Evolutionary conservation across 1,140 invertebrate genomes (phyloP).

Genomic region (Chelonus insularis): DNA sequence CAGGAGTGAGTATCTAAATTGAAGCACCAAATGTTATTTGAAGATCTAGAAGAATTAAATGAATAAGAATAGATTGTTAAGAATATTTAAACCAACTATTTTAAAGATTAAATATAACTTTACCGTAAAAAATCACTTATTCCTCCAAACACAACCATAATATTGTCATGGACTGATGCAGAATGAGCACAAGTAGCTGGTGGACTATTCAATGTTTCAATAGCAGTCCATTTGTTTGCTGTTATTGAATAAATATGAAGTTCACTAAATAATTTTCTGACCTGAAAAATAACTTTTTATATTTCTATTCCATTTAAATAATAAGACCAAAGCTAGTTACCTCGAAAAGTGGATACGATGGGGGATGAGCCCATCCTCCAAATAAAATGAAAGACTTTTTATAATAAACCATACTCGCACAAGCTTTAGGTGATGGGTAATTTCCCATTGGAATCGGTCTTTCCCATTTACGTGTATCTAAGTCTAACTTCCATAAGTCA

Average conservation of each 20-base stretch:
- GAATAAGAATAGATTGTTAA: too few relatives aligned
- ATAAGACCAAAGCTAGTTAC: slow-evolving; percentile 46
- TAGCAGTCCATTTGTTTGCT: slow-evolving; percentile 81
- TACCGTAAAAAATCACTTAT: slow-evolving; percentile 53
- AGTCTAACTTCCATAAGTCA: slow-evolving; percentile 93
- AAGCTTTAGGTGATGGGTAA: slow-evolving; percentile 95
- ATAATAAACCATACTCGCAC: slow-evolving; percentile 86
- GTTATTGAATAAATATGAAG: slow-evolving; percentile 86
- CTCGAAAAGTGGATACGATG: slow-evolving; percentile 87
- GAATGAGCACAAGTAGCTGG: slow-evolving; percentile 90
- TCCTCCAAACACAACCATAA: slow-evolving; percentile 92
- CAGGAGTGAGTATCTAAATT: slow-evolving; percentile 78
- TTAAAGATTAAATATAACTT: too few relatives aligned
- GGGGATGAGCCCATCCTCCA: slow-evolving; percentile 95
- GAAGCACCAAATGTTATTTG: slow-evolving; percentile 89
- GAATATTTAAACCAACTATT: too few relatives aligned
- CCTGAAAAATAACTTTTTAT: slow-evolving; percentile 44
- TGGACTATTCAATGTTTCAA: slow-evolving; percentile 68
- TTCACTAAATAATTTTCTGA: slow-evolving; percentile 87
- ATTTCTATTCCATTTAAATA: background rate
- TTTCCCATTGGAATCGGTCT: slow-evolving; percentile 79
- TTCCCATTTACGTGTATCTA: slow-evolving; percentile 81
- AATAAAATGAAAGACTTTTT: slow-evolving; percentile 85
- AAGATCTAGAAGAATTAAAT: slow-evolving; percentile 58
- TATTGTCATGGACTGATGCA: slow-evolving; percentile 82